phyloP scores from a whole-genome alignment of 2,113 vertebrate genomes.

The Lagopus leucura region DNA sequence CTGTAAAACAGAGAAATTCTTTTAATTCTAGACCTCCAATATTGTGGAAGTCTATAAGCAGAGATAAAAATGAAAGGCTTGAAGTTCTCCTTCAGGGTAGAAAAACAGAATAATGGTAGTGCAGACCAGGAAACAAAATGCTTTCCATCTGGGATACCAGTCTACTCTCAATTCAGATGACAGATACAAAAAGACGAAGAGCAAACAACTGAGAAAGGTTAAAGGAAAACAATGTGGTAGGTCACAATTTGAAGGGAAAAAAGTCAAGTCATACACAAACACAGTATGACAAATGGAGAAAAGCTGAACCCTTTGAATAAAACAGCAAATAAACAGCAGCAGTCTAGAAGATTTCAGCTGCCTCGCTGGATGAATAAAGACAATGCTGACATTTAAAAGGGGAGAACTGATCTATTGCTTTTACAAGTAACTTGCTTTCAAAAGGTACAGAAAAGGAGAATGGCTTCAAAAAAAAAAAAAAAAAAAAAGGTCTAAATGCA shows the following conservation, averaged over 20 bases:
- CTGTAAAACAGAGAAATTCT: not conserved
- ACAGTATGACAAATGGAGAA: not conserved
- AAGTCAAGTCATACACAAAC: not conserved
- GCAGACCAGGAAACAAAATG: not conserved
- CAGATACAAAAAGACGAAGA: not conserved
- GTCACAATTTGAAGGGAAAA: not conserved
- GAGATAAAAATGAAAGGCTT: not conserved
- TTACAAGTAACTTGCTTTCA: not conserved
- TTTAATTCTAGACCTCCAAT: not conserved
- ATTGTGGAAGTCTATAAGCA: not conserved
- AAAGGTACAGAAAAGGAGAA: not conserved
- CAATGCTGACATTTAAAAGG: conserved; percentile 49
- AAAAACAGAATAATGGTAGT: not conserved
- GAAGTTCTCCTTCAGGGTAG: not conserved
- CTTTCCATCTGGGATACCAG: not conserved
- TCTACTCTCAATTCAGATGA: not conserved
- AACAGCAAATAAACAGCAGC: conserved; percentile 7
- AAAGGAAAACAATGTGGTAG: not conserved
- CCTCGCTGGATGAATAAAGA: not conserved
- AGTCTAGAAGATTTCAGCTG: not conserved
- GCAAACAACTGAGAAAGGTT: not conserved
- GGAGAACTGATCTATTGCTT: conserved; percentile 21
- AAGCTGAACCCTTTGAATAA: not conserved
- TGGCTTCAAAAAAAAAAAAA: not conserved
- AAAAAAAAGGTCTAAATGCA: not conserved